These are phyloP conservation scores for Chymomyza caudatula DNA, from an alignment of 2,888 invertebrate genomes.

Conservation along the genomic window DNA sequence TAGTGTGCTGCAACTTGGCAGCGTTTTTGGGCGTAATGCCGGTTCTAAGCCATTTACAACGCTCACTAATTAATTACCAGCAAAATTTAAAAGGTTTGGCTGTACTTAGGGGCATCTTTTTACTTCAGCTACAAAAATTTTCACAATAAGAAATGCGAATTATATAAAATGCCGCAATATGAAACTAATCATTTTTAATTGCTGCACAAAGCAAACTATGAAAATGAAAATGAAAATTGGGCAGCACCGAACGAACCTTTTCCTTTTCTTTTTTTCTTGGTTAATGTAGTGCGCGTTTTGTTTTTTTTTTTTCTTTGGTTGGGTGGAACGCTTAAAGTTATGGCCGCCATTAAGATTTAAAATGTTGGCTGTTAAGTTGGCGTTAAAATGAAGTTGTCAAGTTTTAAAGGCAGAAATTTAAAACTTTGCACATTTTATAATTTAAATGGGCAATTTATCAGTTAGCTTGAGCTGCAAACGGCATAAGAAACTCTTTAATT, in stretches of 20 bases:
- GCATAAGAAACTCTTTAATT: not conserved
- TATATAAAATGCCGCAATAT: conserved; percentile 62
- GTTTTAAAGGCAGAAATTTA: not conserved
- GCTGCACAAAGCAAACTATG: conserved; percentile 57
- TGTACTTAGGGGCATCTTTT: conserved; percentile 20
- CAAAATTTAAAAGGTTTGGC: conserved; percentile 54
- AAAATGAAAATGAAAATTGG: conserved; percentile 36
- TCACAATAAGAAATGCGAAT: conserved; percentile 41
- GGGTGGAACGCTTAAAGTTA: conserved; percentile 33
- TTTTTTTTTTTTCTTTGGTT: too few species aligned
- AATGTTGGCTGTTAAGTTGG: conserved; percentile 35
- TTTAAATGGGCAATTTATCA: conserved; percentile 31
- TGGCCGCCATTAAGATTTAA: conserved; percentile 54
- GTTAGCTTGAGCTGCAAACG: conserved; percentile 6
- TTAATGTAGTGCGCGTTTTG: not conserved
- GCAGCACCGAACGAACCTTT: conserved; percentile 35
- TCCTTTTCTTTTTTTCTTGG: not conserved
- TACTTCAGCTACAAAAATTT: conserved; percentile 25
- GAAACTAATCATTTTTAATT: conserved; percentile 70
- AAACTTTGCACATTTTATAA: not conserved
- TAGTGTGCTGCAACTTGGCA: not conserved
- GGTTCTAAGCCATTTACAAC: conserved; percentile 38
- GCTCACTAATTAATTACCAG: conserved; percentile 60
- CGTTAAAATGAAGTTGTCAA: conserved; percentile 18
- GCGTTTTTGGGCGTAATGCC: conserved; percentile 2